Percentiles rank a stretch among this genome's conserved stretches.
Evolutionary conservation across 1,140 invertebrate genomes (phyloP).

Genomic region (Drosophila virilis): DNA sequence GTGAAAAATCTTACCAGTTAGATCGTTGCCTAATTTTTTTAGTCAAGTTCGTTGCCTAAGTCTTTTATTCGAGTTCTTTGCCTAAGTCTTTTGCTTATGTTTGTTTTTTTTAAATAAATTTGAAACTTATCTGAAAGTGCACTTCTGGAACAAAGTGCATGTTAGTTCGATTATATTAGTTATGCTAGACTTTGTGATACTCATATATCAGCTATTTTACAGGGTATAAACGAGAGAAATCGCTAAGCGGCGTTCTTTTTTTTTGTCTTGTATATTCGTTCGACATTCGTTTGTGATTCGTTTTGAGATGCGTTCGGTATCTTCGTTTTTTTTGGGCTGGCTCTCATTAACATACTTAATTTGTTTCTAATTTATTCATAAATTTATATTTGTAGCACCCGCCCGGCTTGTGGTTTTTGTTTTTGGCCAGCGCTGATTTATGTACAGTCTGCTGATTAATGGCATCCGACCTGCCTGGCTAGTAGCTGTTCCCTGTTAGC

Average conservation of each 20-base stretch:
- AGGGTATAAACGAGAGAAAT: conserved; percentile 40
- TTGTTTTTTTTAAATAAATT: conserved; percentile 21
- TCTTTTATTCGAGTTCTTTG: conserved; percentile 73
- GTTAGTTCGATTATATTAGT: too few species aligned
- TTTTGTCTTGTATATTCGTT: conserved; percentile 22
- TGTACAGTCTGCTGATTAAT: conserved; percentile 71
- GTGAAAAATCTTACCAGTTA: too few species aligned
- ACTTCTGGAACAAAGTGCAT: too few species aligned
- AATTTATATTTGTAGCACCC: conserved; percentile 81
- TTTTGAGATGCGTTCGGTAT: conserved; percentile 15
- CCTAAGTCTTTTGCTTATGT: conserved; percentile 73
- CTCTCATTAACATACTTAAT: conserved; percentile 80
- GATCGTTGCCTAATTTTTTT: conserved; percentile 4
- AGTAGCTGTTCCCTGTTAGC: conserved; percentile 9
- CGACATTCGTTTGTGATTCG: conserved; percentile 23
- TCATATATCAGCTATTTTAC: background rate
- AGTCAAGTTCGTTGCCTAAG: conserved; percentile 66
- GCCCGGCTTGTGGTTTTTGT: conserved; percentile 33
- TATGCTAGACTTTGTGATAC: background rate
- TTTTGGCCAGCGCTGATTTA: conserved; percentile 62
- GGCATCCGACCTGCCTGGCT: conserved; percentile 47
- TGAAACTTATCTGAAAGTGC: too few species aligned
- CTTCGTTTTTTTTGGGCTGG: conserved; percentile 13
- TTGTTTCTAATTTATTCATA: conserved; percentile 82
- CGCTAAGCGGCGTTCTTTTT: conserved; percentile 40